A percentile compares a stretch with the other conserved stretches of the same genome.
These are phyloP conservation scores for Aphrophora alni DNA, from an alignment of 2,888 invertebrate genomes.

Conservation along the genomic window DNA sequence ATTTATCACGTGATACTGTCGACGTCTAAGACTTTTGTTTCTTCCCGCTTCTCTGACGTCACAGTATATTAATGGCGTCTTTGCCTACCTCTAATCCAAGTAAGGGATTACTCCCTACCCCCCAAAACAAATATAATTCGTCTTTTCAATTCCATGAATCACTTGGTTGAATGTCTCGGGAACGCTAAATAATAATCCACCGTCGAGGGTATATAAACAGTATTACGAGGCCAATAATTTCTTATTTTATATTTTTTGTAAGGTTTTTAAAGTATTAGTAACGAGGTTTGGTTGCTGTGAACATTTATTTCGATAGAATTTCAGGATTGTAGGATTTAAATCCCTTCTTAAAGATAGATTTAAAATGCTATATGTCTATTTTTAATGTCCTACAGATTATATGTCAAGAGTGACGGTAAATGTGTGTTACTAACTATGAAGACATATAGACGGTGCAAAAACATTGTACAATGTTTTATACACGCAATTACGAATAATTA, in stretches of 20 bases:
- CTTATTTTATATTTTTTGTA: not conserved
- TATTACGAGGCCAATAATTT: not conserved
- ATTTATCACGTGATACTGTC: not conserved
- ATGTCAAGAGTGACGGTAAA: no score
- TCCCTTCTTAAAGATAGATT: no score
- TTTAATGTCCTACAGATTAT: no score
- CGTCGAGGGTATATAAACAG: not conserved
- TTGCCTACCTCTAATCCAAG: not conserved
- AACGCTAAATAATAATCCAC: not conserved
- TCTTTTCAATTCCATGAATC: constrained; percentile 4
- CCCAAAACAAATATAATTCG: not conserved
- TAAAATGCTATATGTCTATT: no score
- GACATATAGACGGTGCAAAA: no score
- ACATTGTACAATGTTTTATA: no score
- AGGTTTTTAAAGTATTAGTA: no score
- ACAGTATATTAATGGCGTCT: not conserved
- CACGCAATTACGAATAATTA: no score
- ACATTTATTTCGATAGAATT: no score
- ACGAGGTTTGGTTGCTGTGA: no score
- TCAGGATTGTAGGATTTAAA: no score
- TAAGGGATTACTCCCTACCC: not conserved
- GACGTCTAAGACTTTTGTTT: not conserved
- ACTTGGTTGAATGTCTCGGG: not conserved
- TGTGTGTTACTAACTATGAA: no score
- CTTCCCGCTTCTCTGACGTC: not conserved